These are phyloP conservation scores for Phyllopteryx taeniolatus DNA, from an alignment of 2,113 vertebrate genomes.

Conservation along the genomic window DNA sequence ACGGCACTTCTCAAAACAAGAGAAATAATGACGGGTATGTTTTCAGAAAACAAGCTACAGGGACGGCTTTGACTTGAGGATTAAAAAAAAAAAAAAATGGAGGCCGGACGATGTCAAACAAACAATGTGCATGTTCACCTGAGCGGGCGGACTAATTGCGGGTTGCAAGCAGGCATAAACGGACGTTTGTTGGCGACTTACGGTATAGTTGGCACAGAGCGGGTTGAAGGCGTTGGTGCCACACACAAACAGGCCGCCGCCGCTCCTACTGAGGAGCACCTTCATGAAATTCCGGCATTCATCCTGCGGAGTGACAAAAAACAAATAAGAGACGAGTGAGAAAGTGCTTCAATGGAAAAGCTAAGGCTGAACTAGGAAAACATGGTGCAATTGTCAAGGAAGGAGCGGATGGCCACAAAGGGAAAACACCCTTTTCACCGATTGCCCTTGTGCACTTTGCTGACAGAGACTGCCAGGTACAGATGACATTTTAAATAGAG, in stretches of 20 bases:
- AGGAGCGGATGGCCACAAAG: too few species aligned
- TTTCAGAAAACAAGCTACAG: conserved; percentile 28
- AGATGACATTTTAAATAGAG: too few species aligned
- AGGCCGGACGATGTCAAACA: conserved; percentile 35
- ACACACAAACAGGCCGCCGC: conserved; percentile 86
- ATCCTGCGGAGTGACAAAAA: conserved; percentile 68
- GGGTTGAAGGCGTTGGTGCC: conserved; percentile 98
- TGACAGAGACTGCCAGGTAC: too few species aligned
- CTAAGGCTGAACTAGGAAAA: too few species aligned
- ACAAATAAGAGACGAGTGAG: not conserved
- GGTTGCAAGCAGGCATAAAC: not conserved
- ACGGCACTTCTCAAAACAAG: too few species aligned
- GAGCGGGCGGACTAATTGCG: conserved; percentile 25
- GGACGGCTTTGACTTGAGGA: conserved; percentile 25
- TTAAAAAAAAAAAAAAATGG: conserved; percentile 27
- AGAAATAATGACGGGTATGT: conserved; percentile 16
- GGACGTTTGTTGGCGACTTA: conserved; percentile 69
- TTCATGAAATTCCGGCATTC: conserved; percentile 96
- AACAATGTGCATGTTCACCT: conserved; percentile 29
- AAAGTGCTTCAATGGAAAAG: not conserved
- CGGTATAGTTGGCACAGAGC: conserved; percentile 90
- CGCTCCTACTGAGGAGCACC: conserved; percentile 83
- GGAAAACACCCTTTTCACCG: too few species aligned
- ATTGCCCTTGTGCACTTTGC: too few species aligned
- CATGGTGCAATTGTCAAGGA: too few species aligned